phyloP scores from a whole-genome alignment of 2,113 vertebrate species.

The Steatornis caripensis region DNA sequence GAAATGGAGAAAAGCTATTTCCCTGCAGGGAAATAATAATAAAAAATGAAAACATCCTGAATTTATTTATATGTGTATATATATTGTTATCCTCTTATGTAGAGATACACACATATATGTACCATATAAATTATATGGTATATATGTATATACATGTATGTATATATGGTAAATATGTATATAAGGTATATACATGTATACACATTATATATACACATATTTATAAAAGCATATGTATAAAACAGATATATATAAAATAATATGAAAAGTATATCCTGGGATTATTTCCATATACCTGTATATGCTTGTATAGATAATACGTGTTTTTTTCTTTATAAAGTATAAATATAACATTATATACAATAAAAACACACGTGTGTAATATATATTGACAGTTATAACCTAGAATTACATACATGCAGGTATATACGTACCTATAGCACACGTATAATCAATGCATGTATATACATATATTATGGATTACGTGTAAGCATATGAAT shows the following conservation, averaged over 20 bases:
- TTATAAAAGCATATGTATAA: neutral
- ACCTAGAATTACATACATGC: neutral
- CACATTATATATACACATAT: neutral
- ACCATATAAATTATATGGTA: too few relatives aligned
- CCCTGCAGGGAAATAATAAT: neutral
- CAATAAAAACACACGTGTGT: neutral
- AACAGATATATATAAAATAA: neutral
- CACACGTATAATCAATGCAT: neutral
- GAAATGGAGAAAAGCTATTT: neutral
- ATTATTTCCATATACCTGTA: neutral
- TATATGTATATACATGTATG: fast-evolving
- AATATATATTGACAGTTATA: neutral
- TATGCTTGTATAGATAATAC: too few relatives aligned
- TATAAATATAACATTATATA: neutral
- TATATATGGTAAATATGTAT: neutral
- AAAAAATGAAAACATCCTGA: neutral
- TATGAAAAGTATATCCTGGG: neutral
- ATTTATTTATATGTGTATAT: neutral
- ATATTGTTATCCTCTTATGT: neutral
- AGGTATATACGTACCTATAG: neutral
- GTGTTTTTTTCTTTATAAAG: neutral
- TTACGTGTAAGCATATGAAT: neutral
- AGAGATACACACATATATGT: neutral
- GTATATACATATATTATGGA: neutral
- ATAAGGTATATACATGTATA: too few relatives aligned